Conservation (phyloP, 1,140 invertebrate genomes). For the Acromyrmex heyeri region DNA sequence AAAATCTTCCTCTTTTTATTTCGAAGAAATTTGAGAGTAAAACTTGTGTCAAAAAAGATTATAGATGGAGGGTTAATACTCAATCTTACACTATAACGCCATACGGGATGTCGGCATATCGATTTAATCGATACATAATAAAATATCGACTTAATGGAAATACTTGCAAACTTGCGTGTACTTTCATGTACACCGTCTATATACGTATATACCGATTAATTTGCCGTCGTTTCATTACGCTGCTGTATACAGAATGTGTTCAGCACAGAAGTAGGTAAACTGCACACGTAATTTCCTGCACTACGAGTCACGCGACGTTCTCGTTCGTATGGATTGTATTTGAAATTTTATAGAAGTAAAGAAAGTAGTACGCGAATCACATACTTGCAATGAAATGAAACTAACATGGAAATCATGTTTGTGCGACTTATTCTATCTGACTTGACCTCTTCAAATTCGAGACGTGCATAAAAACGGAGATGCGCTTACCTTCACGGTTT, state of each 20-base stretch:
- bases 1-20: too few species aligned
- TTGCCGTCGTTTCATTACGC: conserved; percentile 63
- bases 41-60: too few species aligned
- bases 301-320: conserved; percentile 53
- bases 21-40: too few species aligned
- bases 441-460: conserved; percentile 8
- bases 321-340: conserved; percentile 41
- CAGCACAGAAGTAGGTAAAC: conserved; percentile 66
- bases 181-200: conserved; percentile 18
- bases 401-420: conserved; percentile 37
- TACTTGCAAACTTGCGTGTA: conserved; percentile 39
- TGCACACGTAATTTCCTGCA: conserved; percentile 64
- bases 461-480: conserved; percentile 16
- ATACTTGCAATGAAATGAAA: neutral
- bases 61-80: neutral
- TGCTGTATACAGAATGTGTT: conserved; percentile 44
- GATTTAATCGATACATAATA: conserved; percentile 50
- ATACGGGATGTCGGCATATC: neutral
- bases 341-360: conserved; percentile 31
- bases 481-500: neutral
- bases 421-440: neutral
- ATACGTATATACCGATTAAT: conserved; percentile 46
- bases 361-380: neutral
- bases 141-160: conserved; percentile 41
- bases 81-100: neutral